A percentile compares a stretch with the other conserved stretches of the same genome.
Evolutionary conservation across 2,888 invertebrate genomes (phyloP).

Genomic region (Drosophila eohydei): DNA sequence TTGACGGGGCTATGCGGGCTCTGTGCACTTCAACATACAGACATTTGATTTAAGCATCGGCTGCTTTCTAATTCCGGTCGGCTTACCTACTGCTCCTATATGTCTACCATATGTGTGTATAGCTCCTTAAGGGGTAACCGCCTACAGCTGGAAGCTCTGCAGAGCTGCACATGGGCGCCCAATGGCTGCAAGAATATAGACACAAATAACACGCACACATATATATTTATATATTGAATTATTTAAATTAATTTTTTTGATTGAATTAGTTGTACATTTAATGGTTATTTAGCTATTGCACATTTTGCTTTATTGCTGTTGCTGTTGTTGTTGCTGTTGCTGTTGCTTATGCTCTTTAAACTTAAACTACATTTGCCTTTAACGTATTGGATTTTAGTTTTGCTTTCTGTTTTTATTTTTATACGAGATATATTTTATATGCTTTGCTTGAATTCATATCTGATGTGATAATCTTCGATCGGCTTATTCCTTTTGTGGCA

Average conservation of each 20-base stretch:
- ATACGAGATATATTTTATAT: constrained; percentile 15
- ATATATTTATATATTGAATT: constrained; percentile 23
- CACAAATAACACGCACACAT: constrained; percentile 70
- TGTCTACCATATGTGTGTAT: constrained; percentile 14
- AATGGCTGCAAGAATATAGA: constrained; percentile 61
- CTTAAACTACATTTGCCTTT: constrained; percentile 40
- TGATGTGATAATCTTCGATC: constrained; percentile 33
- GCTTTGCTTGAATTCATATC: constrained; percentile 27
- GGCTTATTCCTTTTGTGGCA: neutral
- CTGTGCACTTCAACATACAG: constrained; percentile 7
- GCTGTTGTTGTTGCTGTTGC: constrained; percentile 9
- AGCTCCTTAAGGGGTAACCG: constrained; percentile 15
- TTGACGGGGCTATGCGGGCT: constrained; percentile 1
- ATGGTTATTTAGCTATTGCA: constrained; percentile 62
- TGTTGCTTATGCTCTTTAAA: constrained; percentile 33
- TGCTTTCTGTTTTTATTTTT: neutral
- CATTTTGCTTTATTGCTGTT: constrained; percentile 55
- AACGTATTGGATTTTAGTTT: constrained; percentile 35
- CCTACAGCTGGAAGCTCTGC: neutral
- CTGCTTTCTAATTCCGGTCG: constrained; percentile 15
- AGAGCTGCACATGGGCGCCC: constrained; percentile 2
- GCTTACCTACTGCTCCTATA: constrained; percentile 11
- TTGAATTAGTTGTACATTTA: constrained; percentile 57
- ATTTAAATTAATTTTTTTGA: constrained; percentile 29
- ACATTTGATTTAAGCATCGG: constrained; percentile 12